These are phyloP conservation scores for Dinothrombium tinctorium DNA, from an alignment of 1,140 invertebrate species.

Conservation along the genomic window DNA sequence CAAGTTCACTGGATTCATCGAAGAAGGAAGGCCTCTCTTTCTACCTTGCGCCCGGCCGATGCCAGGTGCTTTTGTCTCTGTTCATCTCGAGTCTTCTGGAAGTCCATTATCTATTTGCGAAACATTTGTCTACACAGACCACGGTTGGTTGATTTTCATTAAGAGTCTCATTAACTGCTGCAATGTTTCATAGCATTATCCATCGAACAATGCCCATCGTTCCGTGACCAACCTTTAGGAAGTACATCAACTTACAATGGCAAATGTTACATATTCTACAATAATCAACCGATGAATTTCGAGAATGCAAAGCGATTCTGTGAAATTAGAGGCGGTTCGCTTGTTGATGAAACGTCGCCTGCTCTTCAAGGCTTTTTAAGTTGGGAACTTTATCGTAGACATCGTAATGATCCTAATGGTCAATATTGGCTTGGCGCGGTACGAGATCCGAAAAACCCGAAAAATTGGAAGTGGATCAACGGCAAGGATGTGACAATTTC, in stretches of 20 bases:
- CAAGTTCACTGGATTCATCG: constrained; percentile 34
- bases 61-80: constrained; percentile 78
- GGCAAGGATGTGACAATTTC: constrained; percentile 59
- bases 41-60: constrained; percentile 79
- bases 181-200: constrained; percentile 37
- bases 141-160: constrained; percentile 26
- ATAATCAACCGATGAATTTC: constrained; percentile 55
- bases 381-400: constrained; percentile 74
- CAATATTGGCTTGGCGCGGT: constrained; percentile 87
- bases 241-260: constrained; percentile 80
- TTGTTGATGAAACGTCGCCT: constrained; percentile 78
- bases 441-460: constrained; percentile 44
- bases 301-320: constrained; percentile 56
- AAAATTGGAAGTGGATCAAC: constrained; percentile 67
- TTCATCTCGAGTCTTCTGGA: constrained; percentile 49
- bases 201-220: constrained; percentile 74
- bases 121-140: constrained; percentile 81
- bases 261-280: constrained; percentile 88
- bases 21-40: constrained; percentile 72
- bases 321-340: constrained; percentile 44
- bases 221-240: constrained; percentile 68
- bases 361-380: constrained; percentile 78
- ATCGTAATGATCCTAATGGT: constrained; percentile 62
- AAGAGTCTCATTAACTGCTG: not conserved
- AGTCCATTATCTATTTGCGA: constrained; percentile 72